A percentile compares a stretch with the other conserved stretches of the same genome.
Conservation (phyloP, 2,888 invertebrate genomes). For the Beris chalybata region DNA sequence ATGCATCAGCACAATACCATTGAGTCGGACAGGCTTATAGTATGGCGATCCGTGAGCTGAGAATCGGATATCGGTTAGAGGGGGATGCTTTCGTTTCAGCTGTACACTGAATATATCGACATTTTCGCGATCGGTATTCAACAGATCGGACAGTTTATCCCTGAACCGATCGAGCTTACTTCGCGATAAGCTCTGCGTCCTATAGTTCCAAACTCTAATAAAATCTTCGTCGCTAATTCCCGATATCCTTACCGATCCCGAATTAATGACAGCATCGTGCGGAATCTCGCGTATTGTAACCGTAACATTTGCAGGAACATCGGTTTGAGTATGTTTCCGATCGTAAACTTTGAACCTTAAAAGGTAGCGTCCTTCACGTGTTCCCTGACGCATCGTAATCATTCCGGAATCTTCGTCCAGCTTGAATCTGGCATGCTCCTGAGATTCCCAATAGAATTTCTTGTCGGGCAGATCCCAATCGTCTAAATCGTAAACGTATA, state of each 20-base stretch:
- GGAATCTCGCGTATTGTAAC: conserved; percentile 93
- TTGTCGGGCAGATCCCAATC: conserved; percentile 99
- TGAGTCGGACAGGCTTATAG: conserved; percentile 90
- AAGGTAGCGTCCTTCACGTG: conserved; percentile 83
- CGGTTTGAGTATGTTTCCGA: conserved; percentile 90
- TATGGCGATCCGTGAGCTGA: conserved; percentile 95
- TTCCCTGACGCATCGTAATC: conserved; percentile 93
- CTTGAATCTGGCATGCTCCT: conserved; percentile 84
- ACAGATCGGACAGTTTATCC: conserved; percentile 81
- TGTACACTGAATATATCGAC: conserved; percentile 98
- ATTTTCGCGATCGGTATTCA: conserved; percentile 83
- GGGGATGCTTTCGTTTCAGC: conserved; percentile 80
- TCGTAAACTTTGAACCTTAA: conserved; percentile 87
- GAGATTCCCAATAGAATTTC: conserved; percentile 91
- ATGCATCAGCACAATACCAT: conserved; percentile 92
- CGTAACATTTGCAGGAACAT: conserved; percentile 94
- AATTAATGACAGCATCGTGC: conserved; percentile 93
- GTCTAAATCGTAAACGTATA: conserved; percentile 96
- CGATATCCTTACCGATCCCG: conserved; percentile 89
- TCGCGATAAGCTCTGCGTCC: conserved; percentile 78
- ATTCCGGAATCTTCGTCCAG: conserved; percentile 90
- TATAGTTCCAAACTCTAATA: conserved; percentile 91
- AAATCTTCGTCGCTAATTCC: conserved; percentile 97
- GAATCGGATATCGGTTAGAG: conserved; percentile 89
- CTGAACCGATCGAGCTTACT: conserved; percentile 89